These are phyloP conservation scores for Drosophila sp. DNA, from an alignment of 1,140 invertebrate genomes.

Conservation along the genomic window DNA sequence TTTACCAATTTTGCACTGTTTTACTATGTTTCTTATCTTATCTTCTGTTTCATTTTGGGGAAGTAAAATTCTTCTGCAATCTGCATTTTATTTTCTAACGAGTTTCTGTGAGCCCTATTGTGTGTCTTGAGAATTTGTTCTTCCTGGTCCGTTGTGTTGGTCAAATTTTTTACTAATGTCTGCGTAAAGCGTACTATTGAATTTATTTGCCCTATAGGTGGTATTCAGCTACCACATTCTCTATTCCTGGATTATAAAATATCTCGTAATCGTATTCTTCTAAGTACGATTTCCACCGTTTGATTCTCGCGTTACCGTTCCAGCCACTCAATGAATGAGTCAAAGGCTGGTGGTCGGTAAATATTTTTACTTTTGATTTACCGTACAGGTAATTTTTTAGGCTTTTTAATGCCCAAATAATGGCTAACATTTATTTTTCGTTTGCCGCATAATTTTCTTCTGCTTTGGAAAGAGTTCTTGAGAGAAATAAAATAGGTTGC, in stretches of 20 bases:
- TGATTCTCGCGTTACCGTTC: constrained; percentile 2
- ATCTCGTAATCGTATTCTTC: constrained; percentile 5
- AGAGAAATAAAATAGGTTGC: constrained; percentile 34
- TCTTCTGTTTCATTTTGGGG: too few species aligned
- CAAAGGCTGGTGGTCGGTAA: constrained; percentile 25
- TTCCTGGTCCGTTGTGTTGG: constrained; percentile 23
- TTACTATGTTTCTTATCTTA: too few species aligned
- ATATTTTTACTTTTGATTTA: constrained; percentile 54
- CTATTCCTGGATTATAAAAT: constrained; percentile 4
- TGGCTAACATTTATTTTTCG: constrained; percentile 65
- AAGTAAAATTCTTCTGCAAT: too few species aligned
- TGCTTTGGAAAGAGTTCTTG: constrained; percentile 77
- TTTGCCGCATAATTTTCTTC: constrained; percentile 63
- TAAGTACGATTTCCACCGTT: constrained; percentile 1
- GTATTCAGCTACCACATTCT: constrained; percentile 10
- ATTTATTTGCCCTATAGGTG: background rate
- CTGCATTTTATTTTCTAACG: too few species aligned
- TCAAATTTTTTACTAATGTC: constrained; percentile 27
- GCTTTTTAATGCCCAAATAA: constrained; percentile 80
- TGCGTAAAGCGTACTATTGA: constrained; percentile 24
- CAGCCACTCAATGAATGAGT: constrained; percentile 2
- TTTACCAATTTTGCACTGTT: too few species aligned
- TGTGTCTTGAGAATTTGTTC: too few species aligned
- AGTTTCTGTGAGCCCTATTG: too few species aligned
- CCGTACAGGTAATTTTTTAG: constrained; percentile 73